Conservation (phyloP, 2,888 invertebrate species). For the Lochmaea capreae region DNA sequence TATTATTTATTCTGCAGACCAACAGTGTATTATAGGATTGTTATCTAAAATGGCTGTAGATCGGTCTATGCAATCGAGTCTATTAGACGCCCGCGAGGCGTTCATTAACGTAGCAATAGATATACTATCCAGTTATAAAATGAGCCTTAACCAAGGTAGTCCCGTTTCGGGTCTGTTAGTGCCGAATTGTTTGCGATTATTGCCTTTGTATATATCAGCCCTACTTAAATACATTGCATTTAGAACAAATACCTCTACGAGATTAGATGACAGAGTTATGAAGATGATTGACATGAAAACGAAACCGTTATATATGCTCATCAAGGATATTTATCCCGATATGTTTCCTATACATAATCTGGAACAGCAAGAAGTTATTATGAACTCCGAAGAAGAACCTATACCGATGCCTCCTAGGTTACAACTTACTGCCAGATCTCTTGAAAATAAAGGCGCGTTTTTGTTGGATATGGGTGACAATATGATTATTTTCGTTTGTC, state of each 20-base stretch:
- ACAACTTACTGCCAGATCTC: slow-evolving; percentile 85
- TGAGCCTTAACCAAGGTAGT: slow-evolving; percentile 73
- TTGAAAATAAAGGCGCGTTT: slow-evolving; percentile 91
- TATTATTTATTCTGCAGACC: slow-evolving; percentile 90
- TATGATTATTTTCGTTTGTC: slow-evolving; percentile 87
- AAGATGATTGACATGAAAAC: slow-evolving; percentile 95
- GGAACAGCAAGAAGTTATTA: slow-evolving; percentile 60
- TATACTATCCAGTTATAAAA: slow-evolving; percentile 80
- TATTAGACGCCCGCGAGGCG: slow-evolving; percentile 95
- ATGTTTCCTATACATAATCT: slow-evolving; percentile 88
- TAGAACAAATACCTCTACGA: slow-evolving; percentile 86
- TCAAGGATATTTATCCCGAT: slow-evolving; percentile 91
- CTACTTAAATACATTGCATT: slow-evolving; percentile 92
- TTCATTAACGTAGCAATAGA: slow-evolving; percentile 95
- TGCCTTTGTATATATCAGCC: slow-evolving; percentile 91
- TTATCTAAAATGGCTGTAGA: slow-evolving; percentile 99
- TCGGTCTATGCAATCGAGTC: slow-evolving; percentile 83
- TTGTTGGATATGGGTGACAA: slow-evolving; percentile 88
- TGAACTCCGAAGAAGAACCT: slow-evolving; percentile 59
- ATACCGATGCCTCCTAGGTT: slow-evolving; percentile 80
- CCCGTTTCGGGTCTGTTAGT: slow-evolving; percentile 76
- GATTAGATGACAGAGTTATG: slow-evolving; percentile 92
- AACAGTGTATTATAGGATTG: slow-evolving; percentile 91
- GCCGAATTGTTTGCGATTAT: slow-evolving; percentile 80
- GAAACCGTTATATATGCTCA: slow-evolving; percentile 81